These are phyloP conservation scores for Mareca strepera DNA, from an alignment of 2,797 vertebrate species.

Conservation along the genomic window DNA sequence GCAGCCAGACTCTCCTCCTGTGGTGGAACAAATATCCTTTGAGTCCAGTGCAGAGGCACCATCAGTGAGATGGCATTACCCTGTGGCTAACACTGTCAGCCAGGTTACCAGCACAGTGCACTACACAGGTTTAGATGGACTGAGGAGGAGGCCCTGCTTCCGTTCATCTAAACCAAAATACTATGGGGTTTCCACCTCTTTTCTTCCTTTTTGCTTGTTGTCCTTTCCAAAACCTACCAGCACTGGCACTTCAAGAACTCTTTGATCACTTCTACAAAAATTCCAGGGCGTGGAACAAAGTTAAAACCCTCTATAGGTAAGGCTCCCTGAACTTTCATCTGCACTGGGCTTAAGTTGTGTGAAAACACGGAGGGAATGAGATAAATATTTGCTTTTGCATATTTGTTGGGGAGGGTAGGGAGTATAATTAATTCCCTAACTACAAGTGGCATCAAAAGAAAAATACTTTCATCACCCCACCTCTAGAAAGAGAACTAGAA, in stretches of 20 bases:
- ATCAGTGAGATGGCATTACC: not conserved
- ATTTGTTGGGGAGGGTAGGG: not conserved
- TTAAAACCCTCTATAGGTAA: not conserved
- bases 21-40: not conserved
- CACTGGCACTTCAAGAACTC: not conserved
- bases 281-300: not conserved
- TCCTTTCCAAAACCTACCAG: not conserved
- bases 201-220: not conserved
- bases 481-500: not conserved
- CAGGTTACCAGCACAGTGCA: not conserved
- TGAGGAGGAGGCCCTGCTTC: not conserved
- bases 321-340: not conserved
- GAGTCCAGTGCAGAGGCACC: not conserved
- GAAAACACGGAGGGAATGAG: not conserved
- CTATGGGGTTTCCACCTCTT: not conserved
- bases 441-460: not conserved
- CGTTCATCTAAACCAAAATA: not conserved
- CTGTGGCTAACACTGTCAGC: not conserved
- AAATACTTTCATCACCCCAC: not conserved
- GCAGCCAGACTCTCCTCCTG: not conserved
- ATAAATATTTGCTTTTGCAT: not conserved
- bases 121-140: not conserved
- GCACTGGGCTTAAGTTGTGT: rapidly evolving
- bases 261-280: not conserved
- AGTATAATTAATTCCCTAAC: not conserved